phyloP scores from a whole-genome alignment of 2,888 invertebrate species.

The Netelia melanura region DNA sequence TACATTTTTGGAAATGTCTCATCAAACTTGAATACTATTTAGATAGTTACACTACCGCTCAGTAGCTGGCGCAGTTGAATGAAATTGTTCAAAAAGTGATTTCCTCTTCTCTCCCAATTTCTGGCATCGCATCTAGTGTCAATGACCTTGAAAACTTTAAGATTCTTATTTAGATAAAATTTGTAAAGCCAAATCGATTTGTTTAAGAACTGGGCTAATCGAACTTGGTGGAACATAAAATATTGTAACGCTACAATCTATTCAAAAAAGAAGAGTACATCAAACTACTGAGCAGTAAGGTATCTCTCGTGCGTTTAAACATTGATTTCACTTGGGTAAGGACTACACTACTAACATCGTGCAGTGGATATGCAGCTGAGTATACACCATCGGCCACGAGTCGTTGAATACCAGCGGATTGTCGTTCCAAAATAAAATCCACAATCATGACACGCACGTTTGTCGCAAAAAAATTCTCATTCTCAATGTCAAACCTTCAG shows the following conservation, averaged over 20 bases:
- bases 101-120: neutral
- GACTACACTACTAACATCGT: constrained; percentile 87
- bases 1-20: neutral
- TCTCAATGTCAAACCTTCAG: constrained; percentile 88
- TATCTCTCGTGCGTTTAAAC: constrained; percentile 31
- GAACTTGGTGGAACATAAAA: no score
- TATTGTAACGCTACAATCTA: neutral
- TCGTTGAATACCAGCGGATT: constrained; percentile 89
- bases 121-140: no score
- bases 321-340: constrained; percentile 23
- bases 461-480: constrained; percentile 89
- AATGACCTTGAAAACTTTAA: no score
- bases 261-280: neutral
- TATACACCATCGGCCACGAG: constrained; percentile 89
- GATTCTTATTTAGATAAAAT: no score
- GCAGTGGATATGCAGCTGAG: constrained; percentile 90
- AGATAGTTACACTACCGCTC: constrained; percentile 21
- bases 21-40: neutral
- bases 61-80: neutral
- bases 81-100: neutral
- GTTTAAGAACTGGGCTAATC: no score
- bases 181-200: no score
- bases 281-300: constrained; percentile 31
- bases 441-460: constrained; percentile 89
- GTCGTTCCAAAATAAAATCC: constrained; percentile 91